Percentiles rank a stretch among this genome's conserved stretches.
Conservation (phyloP, 2,113 vertebrate species). For the Nerophis ophidion region DNA sequence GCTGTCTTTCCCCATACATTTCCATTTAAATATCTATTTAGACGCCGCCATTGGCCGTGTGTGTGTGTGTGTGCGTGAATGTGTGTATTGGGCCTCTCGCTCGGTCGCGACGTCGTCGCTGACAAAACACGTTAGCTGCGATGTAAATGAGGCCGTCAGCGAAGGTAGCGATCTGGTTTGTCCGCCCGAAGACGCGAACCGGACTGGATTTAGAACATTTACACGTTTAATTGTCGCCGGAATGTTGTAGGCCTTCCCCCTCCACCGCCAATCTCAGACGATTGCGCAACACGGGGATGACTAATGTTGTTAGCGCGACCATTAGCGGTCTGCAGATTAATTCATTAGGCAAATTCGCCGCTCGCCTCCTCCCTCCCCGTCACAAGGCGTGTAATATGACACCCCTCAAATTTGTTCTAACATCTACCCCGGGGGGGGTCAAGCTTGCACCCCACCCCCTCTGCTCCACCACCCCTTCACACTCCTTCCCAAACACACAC, state of each 20-base stretch:
- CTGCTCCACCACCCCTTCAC: conserved; percentile 1
- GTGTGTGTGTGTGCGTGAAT: conserved; percentile 54
- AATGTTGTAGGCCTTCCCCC: not conserved
- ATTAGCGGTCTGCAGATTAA: conserved; percentile 66
- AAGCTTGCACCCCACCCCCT: conserved; percentile 8
- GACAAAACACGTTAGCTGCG: too few relatives aligned
- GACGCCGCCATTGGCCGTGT: conserved; percentile 52
- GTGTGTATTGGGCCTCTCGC: conserved; percentile 15
- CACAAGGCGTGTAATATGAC: conserved; percentile 75
- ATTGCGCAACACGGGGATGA: conserved; percentile 45
- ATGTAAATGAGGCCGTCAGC: too few relatives aligned
- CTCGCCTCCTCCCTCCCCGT: conserved; percentile 62
- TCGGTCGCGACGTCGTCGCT: not conserved
- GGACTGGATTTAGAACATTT: not conserved
- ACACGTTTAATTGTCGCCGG: not conserved
- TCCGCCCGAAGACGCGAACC: not conserved
- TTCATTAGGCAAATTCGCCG: conserved; percentile 74
- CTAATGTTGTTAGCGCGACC: conserved; percentile 71
- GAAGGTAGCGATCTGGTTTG: too few relatives aligned
- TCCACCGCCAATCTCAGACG: too few relatives aligned
- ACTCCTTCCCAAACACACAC: conserved; percentile 13
- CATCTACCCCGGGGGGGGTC: conserved; percentile 63
- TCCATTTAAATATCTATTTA: conserved; percentile 69
- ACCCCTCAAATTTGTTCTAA: conserved; percentile 78
- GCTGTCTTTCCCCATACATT: conserved; percentile 72